These are phyloP conservation scores for Bubo blakistoni DNA, from an alignment of 2,113 vertebrate genomes.

Conservation along the genomic window DNA sequence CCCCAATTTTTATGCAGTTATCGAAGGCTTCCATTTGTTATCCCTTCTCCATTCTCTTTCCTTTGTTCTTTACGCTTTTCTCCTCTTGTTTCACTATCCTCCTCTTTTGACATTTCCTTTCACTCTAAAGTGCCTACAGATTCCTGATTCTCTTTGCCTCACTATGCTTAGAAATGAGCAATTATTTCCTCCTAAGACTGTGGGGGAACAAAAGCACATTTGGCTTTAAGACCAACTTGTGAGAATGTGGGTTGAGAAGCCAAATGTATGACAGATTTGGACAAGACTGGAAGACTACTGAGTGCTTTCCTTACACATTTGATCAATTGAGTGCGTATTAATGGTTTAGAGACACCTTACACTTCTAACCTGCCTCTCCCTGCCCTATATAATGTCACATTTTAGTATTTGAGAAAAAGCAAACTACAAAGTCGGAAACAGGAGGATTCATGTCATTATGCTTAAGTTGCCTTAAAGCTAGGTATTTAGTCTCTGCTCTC, in stretches of 20 bases:
- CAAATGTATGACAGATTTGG: neutral
- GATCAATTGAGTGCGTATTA: fast-evolving
- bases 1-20: neutral
- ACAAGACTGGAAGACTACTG: neutral
- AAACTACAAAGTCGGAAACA: neutral
- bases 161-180: neutral
- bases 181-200: neutral
- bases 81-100: neutral
- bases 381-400: neutral
- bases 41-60: neutral
- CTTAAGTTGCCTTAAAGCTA: neutral
- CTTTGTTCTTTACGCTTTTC: neutral
- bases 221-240: neutral
- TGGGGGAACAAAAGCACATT: neutral
- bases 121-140: neutral
- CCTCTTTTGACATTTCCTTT: neutral
- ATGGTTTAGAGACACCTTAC: neutral
- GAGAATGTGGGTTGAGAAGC: neutral
- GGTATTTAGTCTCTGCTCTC: neutral
- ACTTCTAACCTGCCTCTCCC: neutral
- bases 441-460: neutral
- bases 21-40: neutral
- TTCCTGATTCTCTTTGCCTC: neutral
- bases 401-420: neutral
- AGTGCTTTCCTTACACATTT: neutral